Base-by-base conservation (phyloP, 2,797 vertebrate genomes). In the Corythornis leucogaster region DNA sequence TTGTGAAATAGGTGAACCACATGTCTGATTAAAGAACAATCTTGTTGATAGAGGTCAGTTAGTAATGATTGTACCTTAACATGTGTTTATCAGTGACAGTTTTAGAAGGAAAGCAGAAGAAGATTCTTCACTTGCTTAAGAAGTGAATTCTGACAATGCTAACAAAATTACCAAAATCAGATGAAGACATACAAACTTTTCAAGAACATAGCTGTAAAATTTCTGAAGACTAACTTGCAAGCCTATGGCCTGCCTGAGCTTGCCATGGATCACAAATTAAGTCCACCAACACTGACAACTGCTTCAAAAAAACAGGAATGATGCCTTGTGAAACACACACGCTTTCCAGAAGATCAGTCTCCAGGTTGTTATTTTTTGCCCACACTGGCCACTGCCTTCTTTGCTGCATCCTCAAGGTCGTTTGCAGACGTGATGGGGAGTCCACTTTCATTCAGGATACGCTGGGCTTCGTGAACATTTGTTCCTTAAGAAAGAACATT, bases 371-470 rank as follows among this genome's bases (percentile, higher is more conserved):
- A 99, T 91, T 99, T 99, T 95, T 88, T 98, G 87, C 96, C 33
- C 75, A 99, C 98, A 14, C 98, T 98, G 22, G 98, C 98, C 87
- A 99, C 99, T 1, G 98, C 99, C 94, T 99, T 99, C 97, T 91
- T 98, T 45, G 99, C 99, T 2, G 99, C 99, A n/a, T 99, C 99
- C 30, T 99, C 99, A 87, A 99, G 97, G 97, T 99, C 97, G 1
- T 70, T 97, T 14, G 99, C 99, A 3, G 99, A 92, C 0, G 97
- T 98, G 97, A 99, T 99, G 87, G 99, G 99, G 67, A 99, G 98
- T 2, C 99, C 99, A 4, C 99, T 99, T 93, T 98, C 98, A 0
- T 24, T 97, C 93, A 99, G 98, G 33, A 99, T 99, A 38, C 97
- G 98, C 95, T 99, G 99, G 48, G 99, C 99, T 96, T 99, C 99